Evolutionary conservation across 64 coral and sea anemone species (phyloP).

Genomic region (Trachythela sp.): DNA sequence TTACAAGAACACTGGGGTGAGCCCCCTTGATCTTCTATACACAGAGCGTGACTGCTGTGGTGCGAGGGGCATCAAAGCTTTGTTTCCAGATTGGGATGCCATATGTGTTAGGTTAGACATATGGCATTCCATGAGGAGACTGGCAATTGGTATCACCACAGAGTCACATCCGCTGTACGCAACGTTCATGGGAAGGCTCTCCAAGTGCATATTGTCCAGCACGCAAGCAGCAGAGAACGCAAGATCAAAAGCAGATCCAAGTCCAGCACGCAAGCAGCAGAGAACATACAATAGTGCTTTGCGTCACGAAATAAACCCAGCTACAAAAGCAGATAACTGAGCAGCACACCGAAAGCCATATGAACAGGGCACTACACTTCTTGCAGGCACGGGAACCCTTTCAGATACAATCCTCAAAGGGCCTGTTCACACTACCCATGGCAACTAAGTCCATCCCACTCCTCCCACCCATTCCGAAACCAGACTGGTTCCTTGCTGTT

Average conservation of each 20-base stretch:
- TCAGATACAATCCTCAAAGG: neutral
- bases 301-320: too few relatives aligned
- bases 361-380: too few relatives aligned
- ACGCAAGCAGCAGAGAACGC: too few relatives aligned
- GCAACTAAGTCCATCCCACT: neutral
- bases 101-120: constrained; percentile 28
- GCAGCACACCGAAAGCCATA: too few relatives aligned
- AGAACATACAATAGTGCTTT: too few relatives aligned
- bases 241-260: too few relatives aligned
- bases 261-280: too few relatives aligned
- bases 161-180: constrained; percentile 44
- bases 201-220: constrained; percentile 59
- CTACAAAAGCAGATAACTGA: too few relatives aligned
- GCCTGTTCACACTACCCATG: neutral
- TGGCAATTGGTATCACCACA: constrained; percentile 39
- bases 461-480: neutral
- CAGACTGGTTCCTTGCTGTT: constrained; percentile 12
- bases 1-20: neutral
- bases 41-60: constrained; percentile 47
- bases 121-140: constrained; percentile 49
- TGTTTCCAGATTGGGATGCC: constrained; percentile 37
- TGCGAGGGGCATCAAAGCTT: neutral
- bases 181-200: constrained; percentile 40
- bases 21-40: neutral
- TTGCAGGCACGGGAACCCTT: too few relatives aligned